phyloP scores from a whole-genome alignment of 2,113 vertebrate species.

The Prionailurus bengalensis region DNA sequence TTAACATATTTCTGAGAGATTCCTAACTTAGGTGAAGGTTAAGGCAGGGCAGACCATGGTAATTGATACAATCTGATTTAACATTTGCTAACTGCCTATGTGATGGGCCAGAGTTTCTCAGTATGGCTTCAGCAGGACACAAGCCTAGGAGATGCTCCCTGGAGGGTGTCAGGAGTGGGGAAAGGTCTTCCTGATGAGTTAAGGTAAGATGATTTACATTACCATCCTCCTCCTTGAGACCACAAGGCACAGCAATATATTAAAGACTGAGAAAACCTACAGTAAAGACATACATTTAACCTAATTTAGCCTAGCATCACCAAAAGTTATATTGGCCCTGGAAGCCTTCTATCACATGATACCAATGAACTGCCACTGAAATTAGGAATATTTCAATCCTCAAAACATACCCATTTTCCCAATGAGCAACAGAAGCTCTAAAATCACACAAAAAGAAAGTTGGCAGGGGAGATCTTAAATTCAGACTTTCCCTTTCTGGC shows the following conservation, averaged over 20 bases:
- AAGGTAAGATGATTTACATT: neutral
- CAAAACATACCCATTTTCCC: neutral
- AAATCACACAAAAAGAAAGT: neutral
- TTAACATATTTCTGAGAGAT: neutral
- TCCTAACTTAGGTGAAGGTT: neutral
- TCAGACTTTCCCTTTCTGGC: neutral
- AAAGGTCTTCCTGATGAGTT: neutral
- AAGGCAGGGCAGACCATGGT: neutral
- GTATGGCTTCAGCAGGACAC: neutral
- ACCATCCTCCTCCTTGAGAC: neutral
- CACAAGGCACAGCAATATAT: neutral
- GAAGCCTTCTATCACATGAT: neutral
- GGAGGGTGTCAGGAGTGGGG: neutral
- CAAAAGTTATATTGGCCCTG: neutral
- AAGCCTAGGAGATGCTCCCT: neutral
- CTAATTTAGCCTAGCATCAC: neutral
- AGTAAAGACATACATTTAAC: neutral
- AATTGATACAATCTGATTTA: neutral
- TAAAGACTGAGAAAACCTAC: neutral
- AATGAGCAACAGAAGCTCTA: constrained; percentile 25
- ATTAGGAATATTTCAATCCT: neutral
- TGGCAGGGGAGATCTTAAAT: neutral
- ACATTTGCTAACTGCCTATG: neutral
- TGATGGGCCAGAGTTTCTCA: neutral
- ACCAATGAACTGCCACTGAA: neutral